Conservation (phyloP, 2,888 invertebrate genomes). For the Atethmia centrago region DNA sequence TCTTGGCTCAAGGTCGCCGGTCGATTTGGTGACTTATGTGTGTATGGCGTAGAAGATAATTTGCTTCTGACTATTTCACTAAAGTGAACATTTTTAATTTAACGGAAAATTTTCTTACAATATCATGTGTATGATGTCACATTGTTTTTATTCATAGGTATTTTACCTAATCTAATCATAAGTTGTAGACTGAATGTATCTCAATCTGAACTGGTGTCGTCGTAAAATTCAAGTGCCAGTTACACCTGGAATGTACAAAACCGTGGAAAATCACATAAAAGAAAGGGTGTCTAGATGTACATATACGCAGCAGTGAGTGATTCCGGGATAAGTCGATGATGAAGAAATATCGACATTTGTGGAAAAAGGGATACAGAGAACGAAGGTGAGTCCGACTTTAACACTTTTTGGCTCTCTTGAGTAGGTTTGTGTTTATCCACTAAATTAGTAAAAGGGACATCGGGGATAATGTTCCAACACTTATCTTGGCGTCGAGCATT, state of each 20-base stretch:
- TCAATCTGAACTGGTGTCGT: background rate
- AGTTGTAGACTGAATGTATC: background rate
- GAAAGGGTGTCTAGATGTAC: background rate
- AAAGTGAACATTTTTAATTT: background rate
- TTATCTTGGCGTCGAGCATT: background rate
- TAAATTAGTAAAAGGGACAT: background rate
- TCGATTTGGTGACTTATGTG: conserved; percentile 11
- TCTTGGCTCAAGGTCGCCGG: conserved; percentile 28
- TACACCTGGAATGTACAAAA: background rate
- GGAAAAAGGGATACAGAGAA: background rate
- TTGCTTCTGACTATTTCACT: background rate
- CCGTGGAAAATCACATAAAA: background rate
- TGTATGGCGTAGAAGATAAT: background rate
- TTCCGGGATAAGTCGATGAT: background rate
- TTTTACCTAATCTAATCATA: no score
- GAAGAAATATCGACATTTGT: background rate
- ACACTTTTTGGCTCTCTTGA: background rate
- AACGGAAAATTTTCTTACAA: background rate
- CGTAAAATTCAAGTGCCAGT: background rate
- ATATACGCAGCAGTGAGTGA: background rate
- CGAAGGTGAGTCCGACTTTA: background rate
- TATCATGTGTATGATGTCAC: background rate
- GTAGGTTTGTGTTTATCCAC: background rate
- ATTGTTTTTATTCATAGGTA: background rate
- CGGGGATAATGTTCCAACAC: background rate